A percentile compares a stretch with the other conserved stretches of the same genome.
These are phyloP conservation scores for Argyresthia goedartella DNA, from an alignment of 2,888 invertebrate species.

Conservation along the genomic window DNA sequence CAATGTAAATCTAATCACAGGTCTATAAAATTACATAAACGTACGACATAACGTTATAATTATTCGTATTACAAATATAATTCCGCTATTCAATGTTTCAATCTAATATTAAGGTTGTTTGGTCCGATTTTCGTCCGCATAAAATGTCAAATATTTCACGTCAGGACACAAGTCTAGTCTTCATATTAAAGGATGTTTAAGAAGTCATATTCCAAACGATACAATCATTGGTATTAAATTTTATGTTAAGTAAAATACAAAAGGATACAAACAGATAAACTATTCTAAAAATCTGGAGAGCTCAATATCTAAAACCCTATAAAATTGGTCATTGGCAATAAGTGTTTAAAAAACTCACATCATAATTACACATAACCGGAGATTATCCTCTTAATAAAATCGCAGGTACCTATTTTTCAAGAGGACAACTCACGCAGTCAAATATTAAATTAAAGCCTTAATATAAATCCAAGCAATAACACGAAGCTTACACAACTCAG, in stretches of 20 bases:
- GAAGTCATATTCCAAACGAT: too few species aligned
- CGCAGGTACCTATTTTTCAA: background rate
- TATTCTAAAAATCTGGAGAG: constrained; percentile 10
- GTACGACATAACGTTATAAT: background rate
- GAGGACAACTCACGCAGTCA: constrained; percentile 13
- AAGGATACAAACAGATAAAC: constrained; percentile 12
- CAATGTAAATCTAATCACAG: constrained; percentile 46
- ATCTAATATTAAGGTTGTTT: too few species aligned
- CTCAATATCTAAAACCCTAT: constrained; percentile 5
- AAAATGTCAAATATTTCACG: too few species aligned
- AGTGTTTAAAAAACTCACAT: background rate
- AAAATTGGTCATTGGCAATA: constrained; percentile 1
- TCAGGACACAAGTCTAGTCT: too few species aligned
- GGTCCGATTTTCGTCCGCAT: too few species aligned
- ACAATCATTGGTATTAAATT: constrained; percentile 4
- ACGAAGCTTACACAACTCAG: constrained; percentile 34
- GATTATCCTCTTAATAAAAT: constrained; percentile 1
- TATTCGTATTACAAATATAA: background rate
- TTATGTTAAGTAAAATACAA: constrained; percentile 5
- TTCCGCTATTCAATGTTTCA: background rate
- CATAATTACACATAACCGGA: background rate
- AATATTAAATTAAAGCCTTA: constrained; percentile 15
- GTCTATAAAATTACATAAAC: constrained; percentile 38
- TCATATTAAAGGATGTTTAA: too few species aligned
- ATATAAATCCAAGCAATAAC: constrained; percentile 37